Evolutionary conservation across 1,140 invertebrate species (phyloP).

Genomic region (Halyomorpha halys): DNA sequence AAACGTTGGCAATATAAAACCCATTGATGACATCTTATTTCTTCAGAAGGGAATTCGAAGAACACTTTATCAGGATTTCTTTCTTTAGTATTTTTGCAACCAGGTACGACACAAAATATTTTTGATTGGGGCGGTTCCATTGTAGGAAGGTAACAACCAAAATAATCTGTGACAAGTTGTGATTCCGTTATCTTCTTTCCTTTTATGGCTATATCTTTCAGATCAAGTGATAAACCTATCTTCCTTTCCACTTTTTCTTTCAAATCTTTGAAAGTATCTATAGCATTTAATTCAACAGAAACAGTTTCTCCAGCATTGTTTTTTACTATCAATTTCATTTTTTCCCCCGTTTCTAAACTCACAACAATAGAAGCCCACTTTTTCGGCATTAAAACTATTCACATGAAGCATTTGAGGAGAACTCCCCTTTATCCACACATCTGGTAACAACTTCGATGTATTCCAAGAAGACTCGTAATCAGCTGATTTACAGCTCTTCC

Average conservation of each 20-base stretch:
- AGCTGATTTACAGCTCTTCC: no score
- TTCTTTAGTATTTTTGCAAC: slow-evolving; percentile 29
- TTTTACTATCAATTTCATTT: slow-evolving; percentile 29
- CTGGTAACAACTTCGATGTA: no score
- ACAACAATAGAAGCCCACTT: no score
- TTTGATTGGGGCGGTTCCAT: background rate
- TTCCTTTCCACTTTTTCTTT: slow-evolving; percentile 28
- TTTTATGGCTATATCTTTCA: slow-evolving; percentile 30
- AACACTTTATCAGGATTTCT: slow-evolving; percentile 29
- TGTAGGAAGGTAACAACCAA: slow-evolving; percentile 9
- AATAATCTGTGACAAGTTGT: slow-evolving; percentile 29
- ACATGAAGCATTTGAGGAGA: no score
- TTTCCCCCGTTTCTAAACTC: background rate
- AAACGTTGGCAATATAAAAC: slow-evolving; percentile 29
- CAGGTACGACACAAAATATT: slow-evolving; percentile 27
- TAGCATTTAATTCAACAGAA: slow-evolving; percentile 25
- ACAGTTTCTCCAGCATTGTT: slow-evolving; percentile 28
- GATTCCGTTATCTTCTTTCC: slow-evolving; percentile 27
- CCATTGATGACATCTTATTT: slow-evolving; percentile 30
- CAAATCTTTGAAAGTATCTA: slow-evolving; percentile 32
- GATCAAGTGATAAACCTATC: slow-evolving; percentile 29
- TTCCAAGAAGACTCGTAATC: no score
- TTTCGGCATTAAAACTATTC: no score
- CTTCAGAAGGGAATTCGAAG: slow-evolving; percentile 29
- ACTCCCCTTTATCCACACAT: no score